Conservation (phyloP, 1,140 invertebrate species). For the Batillaria attramentaria region DNA sequence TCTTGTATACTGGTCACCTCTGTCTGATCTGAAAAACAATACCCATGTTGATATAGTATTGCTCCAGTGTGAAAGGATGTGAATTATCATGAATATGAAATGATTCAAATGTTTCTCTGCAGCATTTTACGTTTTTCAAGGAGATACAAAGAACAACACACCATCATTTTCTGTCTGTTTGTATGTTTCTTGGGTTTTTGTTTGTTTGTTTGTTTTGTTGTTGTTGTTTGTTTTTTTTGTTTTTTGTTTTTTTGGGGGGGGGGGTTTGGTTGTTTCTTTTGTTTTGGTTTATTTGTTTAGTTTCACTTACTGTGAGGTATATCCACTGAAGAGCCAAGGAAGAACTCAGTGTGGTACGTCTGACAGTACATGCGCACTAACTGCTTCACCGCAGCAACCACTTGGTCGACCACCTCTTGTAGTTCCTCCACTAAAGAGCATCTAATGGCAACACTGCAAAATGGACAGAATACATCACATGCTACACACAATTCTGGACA, state of each 20-base stretch:
- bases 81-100: neutral
- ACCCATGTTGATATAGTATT: neutral
- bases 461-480: too few relatives aligned
- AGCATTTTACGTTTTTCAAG: neutral
- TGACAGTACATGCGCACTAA: conserved; percentile 86
- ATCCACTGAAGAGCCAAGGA: conserved; percentile 53
- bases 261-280: too few relatives aligned
- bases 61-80: neutral
- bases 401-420: conserved; percentile 74
- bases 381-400: conserved; percentile 82
- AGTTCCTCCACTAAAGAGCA: conserved; percentile 63
- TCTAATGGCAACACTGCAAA: conserved; percentile 54
- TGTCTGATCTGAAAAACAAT: conserved; percentile 46
- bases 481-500: neutral
- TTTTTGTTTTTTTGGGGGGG: too few relatives aligned
- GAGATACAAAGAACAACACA: neutral
- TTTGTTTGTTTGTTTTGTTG: too few relatives aligned
- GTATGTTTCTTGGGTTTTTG: too few relatives aligned
- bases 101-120: neutral
- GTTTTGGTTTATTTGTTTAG: conserved; percentile 41
- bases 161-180: conserved; percentile 79
- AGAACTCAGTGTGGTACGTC: conserved; percentile 88
- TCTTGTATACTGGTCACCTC: conserved; percentile 79
- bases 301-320: conserved; percentile 51
- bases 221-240: too few relatives aligned